Evolutionary conservation across 92 coral and sea anemone species (phyloP), one percentile per base, ranked within the genome.

Genomic region (Epizoanthus fatuus): DNA sequence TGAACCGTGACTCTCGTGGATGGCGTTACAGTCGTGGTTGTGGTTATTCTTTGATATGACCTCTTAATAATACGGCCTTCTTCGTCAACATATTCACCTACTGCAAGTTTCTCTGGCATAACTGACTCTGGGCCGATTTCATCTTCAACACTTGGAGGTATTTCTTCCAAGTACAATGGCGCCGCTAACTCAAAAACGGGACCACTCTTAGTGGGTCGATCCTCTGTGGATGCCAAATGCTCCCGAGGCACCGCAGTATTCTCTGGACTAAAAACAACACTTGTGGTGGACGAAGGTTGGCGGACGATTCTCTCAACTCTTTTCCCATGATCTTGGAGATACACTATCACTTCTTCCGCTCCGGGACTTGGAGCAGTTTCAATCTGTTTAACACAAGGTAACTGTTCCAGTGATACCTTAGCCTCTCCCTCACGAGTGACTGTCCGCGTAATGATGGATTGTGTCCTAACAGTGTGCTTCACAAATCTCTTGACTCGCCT

Each of bases 401-500:
- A 42, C 42, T 60, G 82, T 35, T 77, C 70, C 39, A 58, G 68
- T 10, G 58, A 13, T 60, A 77, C 56, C 58, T 77, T 60, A 4
- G 55, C 29, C 20, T 62, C 40, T 59, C 70, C 82, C 12, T 62
- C 57, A 44, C 49, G 69, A 19, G 44, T 44, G 17, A 77, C 13
- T 59, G 40, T 69, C 67, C 79, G 49, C 45, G 56, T 73, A 37
- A 42, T 90, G 15, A 89, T 66, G 8, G 86, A 55, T n/a, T 80
- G 81, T 6, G 89, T 81, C 52, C 71, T 79, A 7, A 87, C 81
- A 20, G 91, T 87, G 40, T 83, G 88, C 5, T 71, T 74, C 54
- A 91, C 88, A n/a, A 81, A 80, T 20, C 88, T 64, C 49, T 37
- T 87, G 74, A 82, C 87, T 56, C 73, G 71, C 37, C 91, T 32